A percentile compares a stretch with the other conserved stretches of the same genome.
Evolutionary conservation across 2,797 vertebrate genomes (phyloP).

Genomic region (Galago senegalensis): DNA sequence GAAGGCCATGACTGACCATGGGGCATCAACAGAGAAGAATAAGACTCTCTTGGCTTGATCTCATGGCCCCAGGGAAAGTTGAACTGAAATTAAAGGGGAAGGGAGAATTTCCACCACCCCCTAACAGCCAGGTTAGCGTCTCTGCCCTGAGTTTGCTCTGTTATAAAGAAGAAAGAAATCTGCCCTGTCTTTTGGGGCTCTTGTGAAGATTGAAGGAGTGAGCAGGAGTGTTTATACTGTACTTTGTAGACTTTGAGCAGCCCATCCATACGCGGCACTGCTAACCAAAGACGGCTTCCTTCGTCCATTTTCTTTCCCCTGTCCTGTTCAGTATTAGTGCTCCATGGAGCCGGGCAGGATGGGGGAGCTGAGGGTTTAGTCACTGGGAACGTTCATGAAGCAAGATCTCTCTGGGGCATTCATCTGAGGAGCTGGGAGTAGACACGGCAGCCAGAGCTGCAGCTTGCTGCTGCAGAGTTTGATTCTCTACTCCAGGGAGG

Average conservation of each 20-base stretch:
- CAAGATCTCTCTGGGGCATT: background rate
- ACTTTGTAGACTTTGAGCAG: background rate
- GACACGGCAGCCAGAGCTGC: rapidly evolving
- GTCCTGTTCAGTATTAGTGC: background rate
- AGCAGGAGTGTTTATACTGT: background rate
- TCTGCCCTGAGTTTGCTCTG: background rate
- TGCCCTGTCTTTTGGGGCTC: background rate
- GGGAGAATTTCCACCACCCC: rapidly evolving
- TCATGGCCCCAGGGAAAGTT: background rate
- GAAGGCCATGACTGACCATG: background rate
- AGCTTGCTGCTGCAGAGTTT: background rate
- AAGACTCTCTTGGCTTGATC: conserved; percentile 28
- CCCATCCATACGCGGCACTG: background rate
- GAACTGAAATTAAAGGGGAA: conserved; percentile 52
- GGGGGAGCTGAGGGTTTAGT: background rate
- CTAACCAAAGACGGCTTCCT: background rate
- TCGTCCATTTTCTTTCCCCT: background rate
- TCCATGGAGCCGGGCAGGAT: background rate
- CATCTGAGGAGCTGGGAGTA: no score
- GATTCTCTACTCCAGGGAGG: background rate
- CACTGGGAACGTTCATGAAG: background rate
- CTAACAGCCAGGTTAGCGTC: background rate
- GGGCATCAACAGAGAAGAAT: conserved; percentile 23
- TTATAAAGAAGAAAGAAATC: background rate
- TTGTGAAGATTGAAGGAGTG: background rate